Conservation (phyloP, 1,140 invertebrate genomes). For the Leptopilina boulardi region DNA sequence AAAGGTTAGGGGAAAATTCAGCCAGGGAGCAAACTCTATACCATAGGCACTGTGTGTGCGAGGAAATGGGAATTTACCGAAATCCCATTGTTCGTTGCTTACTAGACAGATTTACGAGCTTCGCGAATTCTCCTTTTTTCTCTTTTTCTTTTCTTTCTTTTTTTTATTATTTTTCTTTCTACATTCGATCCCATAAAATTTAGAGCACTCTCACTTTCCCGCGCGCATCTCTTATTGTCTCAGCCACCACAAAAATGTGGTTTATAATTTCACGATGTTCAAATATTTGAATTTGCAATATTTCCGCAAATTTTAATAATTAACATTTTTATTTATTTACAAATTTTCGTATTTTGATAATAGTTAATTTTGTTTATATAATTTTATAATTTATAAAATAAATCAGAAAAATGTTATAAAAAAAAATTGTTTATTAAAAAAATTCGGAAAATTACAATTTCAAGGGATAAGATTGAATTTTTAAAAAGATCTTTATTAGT, state of each 20-base stretch:
- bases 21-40: slow-evolving; percentile 7
- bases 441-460: slow-evolving; percentile 6
- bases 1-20: slow-evolving; percentile 32
- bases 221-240: not conserved
- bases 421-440: too few relatives aligned
- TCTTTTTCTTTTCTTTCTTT: not conserved
- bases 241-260: not conserved
- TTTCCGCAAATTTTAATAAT: too few relatives aligned
- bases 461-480: slow-evolving; percentile 11
- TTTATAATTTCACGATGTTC: not conserved
- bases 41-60: not conserved
- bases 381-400: too few relatives aligned
- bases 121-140: not conserved
- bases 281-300: not conserved
- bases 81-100: slow-evolving; percentile 32
- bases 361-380: too few relatives aligned
- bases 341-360: too few relatives aligned
- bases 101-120: slow-evolving; percentile 31
- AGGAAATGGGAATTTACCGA: slow-evolving; percentile 33
- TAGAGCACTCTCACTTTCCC: slow-evolving; percentile 24
- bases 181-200: slow-evolving; percentile 31
- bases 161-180: not conserved
- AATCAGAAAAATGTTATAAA: too few relatives aligned
- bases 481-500: not conserved
- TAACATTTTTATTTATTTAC: too few relatives aligned